A percentile compares a stretch with the other conserved stretches of the same genome.
Evolutionary conservation across 2,888 invertebrate species (phyloP).

Genomic region (Anticlea derivata): DNA sequence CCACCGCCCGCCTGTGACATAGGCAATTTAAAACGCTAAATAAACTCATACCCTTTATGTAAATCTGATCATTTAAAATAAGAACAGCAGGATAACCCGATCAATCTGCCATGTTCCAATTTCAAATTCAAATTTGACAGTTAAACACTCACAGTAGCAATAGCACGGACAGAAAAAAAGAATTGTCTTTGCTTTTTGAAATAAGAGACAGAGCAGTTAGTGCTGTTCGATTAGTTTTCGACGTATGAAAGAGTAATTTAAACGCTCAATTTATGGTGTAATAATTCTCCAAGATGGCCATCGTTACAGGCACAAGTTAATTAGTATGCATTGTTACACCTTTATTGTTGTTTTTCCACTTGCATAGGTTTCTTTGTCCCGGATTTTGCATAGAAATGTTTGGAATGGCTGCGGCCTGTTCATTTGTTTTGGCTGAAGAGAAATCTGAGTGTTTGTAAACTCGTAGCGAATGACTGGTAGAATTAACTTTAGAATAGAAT

Average conservation of each 20-base stretch:
- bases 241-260: slow-evolving; percentile 75
- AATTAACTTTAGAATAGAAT: too few relatives aligned
- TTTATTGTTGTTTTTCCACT: slow-evolving; percentile 52
- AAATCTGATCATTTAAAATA: slow-evolving; percentile 54
- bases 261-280: slow-evolving; percentile 65
- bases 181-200: slow-evolving; percentile 20
- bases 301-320: slow-evolving; percentile 57
- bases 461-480: background rate
- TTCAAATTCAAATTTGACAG: slow-evolving; percentile 70
- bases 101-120: slow-evolving; percentile 52
- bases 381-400: slow-evolving; percentile 36
- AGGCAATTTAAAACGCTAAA: slow-evolving; percentile 18
- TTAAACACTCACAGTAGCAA: slow-evolving; percentile 49
- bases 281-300: slow-evolving; percentile 67
- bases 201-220: slow-evolving; percentile 43
- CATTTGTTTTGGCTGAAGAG: slow-evolving; percentile 12
- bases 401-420: slow-evolving; percentile 36
- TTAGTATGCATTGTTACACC: slow-evolving; percentile 57
- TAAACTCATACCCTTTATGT: slow-evolving; percentile 41
- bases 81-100: slow-evolving; percentile 40
- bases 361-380: slow-evolving; percentile 44
- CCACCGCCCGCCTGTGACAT: too few relatives aligned
- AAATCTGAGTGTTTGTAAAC: slow-evolving; percentile 8
- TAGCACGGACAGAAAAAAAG: slow-evolving; percentile 24
- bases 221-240: slow-evolving; percentile 62